Evolutionary conservation across 2,797 vertebrate species (phyloP), one percentile per base, ranked within the genome.

Genomic region (Catamblyrhynchus diadema): DNA sequence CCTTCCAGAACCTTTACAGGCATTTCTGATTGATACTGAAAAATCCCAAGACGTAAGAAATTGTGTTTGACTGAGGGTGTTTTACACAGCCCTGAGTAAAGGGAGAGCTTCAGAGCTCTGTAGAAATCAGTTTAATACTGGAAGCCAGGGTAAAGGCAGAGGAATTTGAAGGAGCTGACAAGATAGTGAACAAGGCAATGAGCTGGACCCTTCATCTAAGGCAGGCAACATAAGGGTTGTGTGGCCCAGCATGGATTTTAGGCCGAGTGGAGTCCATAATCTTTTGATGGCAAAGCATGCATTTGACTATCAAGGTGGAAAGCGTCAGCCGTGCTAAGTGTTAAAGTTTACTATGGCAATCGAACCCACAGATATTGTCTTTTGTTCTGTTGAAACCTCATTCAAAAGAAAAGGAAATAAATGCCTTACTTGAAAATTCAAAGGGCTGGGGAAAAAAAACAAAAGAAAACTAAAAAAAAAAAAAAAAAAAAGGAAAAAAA

Each of bases 371-470:
- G 32, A 73, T 57, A 54, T 1, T 50, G 8, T 86, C 75, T 94
- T 86, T 69, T 71, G 48, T 92, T 87, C 88, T 77, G 57, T 44
- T 90, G 53, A 95, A 94, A 70, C 37, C 18, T 81, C 67, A 45
- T 65, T 70, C 48, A 77, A 90, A 90, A 86, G 30, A 32, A 92
- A 73, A 72, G 32, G 12, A 69, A 47, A 42, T 22, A 65, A 87
- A 48, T 94, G 96, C 96, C 97, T 98, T 98, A 97, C 84, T 96
- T 93, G 84, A 96, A 96, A 94, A 94, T 88, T 95, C 81, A 89
- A 96, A 97, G 96, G 96, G 96, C 95, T 95, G 75, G 54, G 86
- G 22, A 18, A 41, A 28, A 25, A 25, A 59, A 69, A 65, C n/a
- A 56, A 25, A 4, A 45, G 10, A 4, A 6, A 6, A 53, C 35